Percentiles rank a stretch among this genome's conserved stretches.
Conservation (phyloP, 2,888 invertebrate genomes). For the Tholera decimalis region DNA sequence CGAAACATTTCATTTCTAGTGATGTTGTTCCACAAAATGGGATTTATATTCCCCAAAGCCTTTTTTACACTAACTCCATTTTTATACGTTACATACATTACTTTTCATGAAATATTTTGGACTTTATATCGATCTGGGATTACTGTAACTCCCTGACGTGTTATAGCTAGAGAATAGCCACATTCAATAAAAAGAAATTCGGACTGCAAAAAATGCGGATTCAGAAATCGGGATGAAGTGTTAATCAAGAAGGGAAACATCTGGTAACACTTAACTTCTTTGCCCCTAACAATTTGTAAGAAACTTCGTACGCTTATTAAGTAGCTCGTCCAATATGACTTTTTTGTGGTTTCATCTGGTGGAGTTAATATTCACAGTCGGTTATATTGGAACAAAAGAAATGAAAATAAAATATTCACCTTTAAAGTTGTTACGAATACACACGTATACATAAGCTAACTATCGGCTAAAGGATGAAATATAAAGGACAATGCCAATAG, state of each 20-base stretch:
- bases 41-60: too few relatives aligned
- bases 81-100: too few relatives aligned
- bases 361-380: conserved; percentile 28
- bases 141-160: conserved; percentile 17
- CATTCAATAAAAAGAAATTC: conserved; percentile 45
- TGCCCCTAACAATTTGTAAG: conserved; percentile 54
- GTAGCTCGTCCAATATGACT: conserved; percentile 24
- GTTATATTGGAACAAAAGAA: not conserved
- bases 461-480: too few relatives aligned
- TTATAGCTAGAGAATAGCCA: conserved; percentile 30
- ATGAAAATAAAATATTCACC: too few relatives aligned
- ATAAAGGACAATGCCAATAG: too few relatives aligned
- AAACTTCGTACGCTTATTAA: conserved; percentile 50
- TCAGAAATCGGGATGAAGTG: conserved; percentile 53
- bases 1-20: too few relatives aligned
- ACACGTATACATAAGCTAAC: too few relatives aligned
- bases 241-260: conserved; percentile 59
- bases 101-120: conserved; percentile 2
- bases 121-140: conserved; percentile 22
- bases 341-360: conserved; percentile 38
- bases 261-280: conserved; percentile 61
- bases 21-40: too few relatives aligned
- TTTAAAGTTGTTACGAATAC: not conserved
- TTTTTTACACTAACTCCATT: conserved; percentile 7
- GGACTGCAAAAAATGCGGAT: conserved; percentile 45